These are phyloP conservation scores for Charina bottae DNA, from an alignment of 2,113 vertebrate genomes.

Conservation along the genomic window DNA sequence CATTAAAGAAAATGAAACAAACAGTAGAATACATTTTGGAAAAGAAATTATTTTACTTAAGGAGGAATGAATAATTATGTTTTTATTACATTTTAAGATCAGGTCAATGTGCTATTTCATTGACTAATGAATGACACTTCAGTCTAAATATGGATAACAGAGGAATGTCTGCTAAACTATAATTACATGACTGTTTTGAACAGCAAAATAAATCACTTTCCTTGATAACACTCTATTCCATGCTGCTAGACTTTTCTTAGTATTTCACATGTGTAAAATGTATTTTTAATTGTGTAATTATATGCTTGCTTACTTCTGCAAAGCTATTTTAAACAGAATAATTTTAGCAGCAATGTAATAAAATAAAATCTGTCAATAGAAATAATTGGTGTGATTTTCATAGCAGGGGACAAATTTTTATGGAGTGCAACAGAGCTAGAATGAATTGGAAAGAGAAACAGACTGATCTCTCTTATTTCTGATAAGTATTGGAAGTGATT, in stretches of 20 bases:
- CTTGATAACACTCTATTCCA: slow-evolving; percentile 25
- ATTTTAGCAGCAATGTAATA: slow-evolving; percentile 37
- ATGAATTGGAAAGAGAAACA: slow-evolving; percentile 3
- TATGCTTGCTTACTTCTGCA: slow-evolving; percentile 42
- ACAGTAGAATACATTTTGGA: background rate
- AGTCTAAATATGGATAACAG: slow-evolving; percentile 37
- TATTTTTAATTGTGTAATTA: slow-evolving; percentile 45
- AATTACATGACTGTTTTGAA: slow-evolving; percentile 23
- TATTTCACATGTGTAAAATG: slow-evolving; percentile 28
- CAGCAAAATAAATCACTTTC: slow-evolving; percentile 27
- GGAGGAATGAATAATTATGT: slow-evolving; percentile 34
- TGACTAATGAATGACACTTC: slow-evolving; percentile 40
- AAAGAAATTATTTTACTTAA: slow-evolving; percentile 51
- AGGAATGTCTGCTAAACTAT: slow-evolving; percentile 28
- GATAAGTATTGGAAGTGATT: background rate
- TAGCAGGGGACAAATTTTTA: slow-evolving; percentile 17
- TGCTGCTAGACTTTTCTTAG: slow-evolving; percentile 21
- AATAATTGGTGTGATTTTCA: slow-evolving; percentile 30
- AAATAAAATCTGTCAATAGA: slow-evolving; percentile 43
- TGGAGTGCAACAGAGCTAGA: background rate
- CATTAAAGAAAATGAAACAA: background rate
- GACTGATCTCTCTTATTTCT: background rate
- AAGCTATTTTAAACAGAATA: slow-evolving; percentile 37
- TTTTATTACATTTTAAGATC: slow-evolving; percentile 23
- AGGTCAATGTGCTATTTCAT: slow-evolving; percentile 41